Base-by-base conservation (phyloP, 2,888 invertebrate species). In the Endotricha flammealis region DNA sequence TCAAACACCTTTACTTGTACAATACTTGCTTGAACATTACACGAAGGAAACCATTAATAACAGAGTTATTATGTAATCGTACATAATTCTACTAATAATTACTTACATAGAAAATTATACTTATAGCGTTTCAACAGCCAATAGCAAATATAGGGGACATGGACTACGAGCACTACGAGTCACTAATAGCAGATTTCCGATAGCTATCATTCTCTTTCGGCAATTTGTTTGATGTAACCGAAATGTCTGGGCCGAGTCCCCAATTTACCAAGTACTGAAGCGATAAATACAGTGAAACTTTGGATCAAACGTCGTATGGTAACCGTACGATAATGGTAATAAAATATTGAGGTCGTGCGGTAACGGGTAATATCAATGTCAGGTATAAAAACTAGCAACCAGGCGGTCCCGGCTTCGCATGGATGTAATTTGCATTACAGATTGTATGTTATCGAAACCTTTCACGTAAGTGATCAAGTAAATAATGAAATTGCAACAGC, bases 331-430 rank as follows among this genome's bases (percentile, higher is more conserved):
- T 43, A 59, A 46, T 57, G 50, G 50, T 50, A 57, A 54, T 61
- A 56, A 46, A 49, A 50, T 47, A 68, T 59, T 47, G 53, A 57
- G 68, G 68, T 63, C 66, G 64, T 34, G 48, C 47, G 48, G 43
- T 49, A 14, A 29, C 29, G 29, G 22, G 12, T n/a, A 7, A 20
- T 35, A 35, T 35, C 29, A 29, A 28, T 12, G 22, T 29, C 27
- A 20, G 35, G n/a, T n/a, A n/a, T n/a, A n/a, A n/a, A n/a, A n/a
- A n/a, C n/a, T n/a, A n/a, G n/a, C n/a, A n/a, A n/a, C n/a, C n/a
- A n/a, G n/a, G n/a, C n/a, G n/a, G n/a, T n/a, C n/a, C n/a, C n/a
- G n/a, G n/a, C n/a, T n/a, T n/a, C n/a, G n/a, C n/a, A n/a, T n/a
- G n/a, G n/a, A n/a, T n/a, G n/a, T n/a, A n/a, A n/a, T n/a, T n/a